A percentile compares a stretch with the other conserved stretches of the same genome.
Evolutionary conservation across 2,113 vertebrate genomes (phyloP).

Genomic region (Maccullochella peelii): DNA sequence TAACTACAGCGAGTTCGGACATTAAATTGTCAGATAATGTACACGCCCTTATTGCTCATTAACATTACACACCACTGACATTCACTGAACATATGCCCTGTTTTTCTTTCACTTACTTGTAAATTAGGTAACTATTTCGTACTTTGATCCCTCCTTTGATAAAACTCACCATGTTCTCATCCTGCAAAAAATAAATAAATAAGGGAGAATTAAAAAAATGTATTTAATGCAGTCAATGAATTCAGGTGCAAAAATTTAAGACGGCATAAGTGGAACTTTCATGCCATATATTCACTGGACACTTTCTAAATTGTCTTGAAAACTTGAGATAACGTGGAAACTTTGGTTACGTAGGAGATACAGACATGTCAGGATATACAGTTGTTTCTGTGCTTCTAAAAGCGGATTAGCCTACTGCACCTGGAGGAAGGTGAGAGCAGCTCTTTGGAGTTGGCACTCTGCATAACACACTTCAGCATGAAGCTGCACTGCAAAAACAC

Average conservation of each 20-base stretch:
- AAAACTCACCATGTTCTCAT: conserved; percentile 90
- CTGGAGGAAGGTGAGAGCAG: conserved; percentile 89
- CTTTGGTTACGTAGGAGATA: neutral
- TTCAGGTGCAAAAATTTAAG: neutral
- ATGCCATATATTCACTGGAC: too few relatives aligned
- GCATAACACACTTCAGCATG: conserved; percentile 89
- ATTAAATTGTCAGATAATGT: neutral
- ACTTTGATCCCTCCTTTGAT: conserved; percentile 90
- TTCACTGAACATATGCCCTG: neutral
- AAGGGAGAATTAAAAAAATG: neutral
- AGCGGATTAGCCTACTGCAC: conserved; percentile 49
- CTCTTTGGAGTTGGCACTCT: conserved; percentile 88
- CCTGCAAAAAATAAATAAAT: conserved; percentile 66
- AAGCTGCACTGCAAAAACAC: conserved; percentile 84
- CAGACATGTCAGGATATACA: neutral
- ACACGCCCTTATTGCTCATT: neutral
- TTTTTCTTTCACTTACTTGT: conserved; percentile 82
- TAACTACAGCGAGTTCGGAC: neutral
- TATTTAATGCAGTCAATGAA: neutral
- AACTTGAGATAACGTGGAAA: neutral
- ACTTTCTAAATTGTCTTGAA: neutral
- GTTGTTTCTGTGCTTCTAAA: neutral
- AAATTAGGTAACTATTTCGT: conserved; percentile 88
- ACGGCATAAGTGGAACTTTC: too few relatives aligned
- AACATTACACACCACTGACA: neutral